Base-by-base conservation (phyloP, 2,113 vertebrate species). In the Capreolus pygargus region DNA sequence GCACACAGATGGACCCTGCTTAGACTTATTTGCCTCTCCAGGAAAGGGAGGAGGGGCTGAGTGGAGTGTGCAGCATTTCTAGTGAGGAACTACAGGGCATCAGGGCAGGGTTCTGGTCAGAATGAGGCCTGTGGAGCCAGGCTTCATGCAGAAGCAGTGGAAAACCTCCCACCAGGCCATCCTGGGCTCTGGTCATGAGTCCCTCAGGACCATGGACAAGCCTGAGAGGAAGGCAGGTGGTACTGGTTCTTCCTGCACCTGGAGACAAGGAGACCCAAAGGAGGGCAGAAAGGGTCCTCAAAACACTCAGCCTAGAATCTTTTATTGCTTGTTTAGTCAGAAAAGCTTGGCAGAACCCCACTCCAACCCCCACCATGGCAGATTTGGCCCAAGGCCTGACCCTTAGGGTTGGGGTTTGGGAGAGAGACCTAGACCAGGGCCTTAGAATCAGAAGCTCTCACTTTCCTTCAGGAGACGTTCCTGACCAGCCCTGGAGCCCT, bases 1-100 rank as follows among this genome's bases (percentile, higher is more conserved):
- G 70, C 47, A 33, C 28, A 28, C 0, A 1, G 58, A 28, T 2
- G 33, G 30, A 36, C 36, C 64, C 61, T 58, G 19, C 23, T 70
- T 78, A 83, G 85, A 45, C 58, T 57, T 67, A 74, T 94, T n/a
- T 97, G 96, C 70, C 93, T 87, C 85, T 94, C 85, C 3, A 36
- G 84, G n/a, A 13, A 45, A 55, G 39, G 39, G 16, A 74, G 47
- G n/a, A 89, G 43, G n/a, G 61, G 17, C n/a, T 50, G 33, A 14
- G 27, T 2, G 8, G 4, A 33, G 70, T 25, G 17, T 60, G 47
- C 4, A 28, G 54, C 39, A 15, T 61, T 50, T 67, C 79, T n/a
- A 33, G 1, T 30, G 45, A 74, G 36, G n/a, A 36, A 33, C 11
- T 33, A 39, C 57, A 54, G 39, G 83, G 50, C 8, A 52, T 30